These are phyloP conservation scores for Sphaerodactylus townsendi DNA, from an alignment of 2,113 vertebrate species.

Conservation along the genomic window DNA sequence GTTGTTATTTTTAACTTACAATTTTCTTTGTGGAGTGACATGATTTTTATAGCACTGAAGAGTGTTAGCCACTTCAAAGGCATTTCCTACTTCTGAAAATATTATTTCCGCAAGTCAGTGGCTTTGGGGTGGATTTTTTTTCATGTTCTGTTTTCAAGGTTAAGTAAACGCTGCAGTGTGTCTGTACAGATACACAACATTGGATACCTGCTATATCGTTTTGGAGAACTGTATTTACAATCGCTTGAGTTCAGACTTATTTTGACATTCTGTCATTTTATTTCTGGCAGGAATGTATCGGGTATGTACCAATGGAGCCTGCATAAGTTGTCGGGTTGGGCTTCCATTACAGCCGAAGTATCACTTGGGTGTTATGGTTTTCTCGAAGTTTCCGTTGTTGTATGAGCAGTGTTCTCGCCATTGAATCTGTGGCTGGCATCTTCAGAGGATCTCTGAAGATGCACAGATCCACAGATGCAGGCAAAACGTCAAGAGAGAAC, in stretches of 20 bases:
- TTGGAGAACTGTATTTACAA: not conserved
- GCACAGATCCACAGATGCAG: too few relatives aligned
- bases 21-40: not conserved
- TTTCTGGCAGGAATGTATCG: not conserved
- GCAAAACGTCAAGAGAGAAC: too few relatives aligned
- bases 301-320: too few relatives aligned
- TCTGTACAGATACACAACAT: not conserved
- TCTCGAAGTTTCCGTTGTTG: too few relatives aligned
- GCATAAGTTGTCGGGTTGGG: too few relatives aligned
- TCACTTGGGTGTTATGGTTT: too few relatives aligned
- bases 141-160: not conserved
- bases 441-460: too few relatives aligned
- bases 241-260: not conserved
- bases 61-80: not conserved
- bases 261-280: not conserved
- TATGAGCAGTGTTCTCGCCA: too few relatives aligned
- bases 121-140: not conserved
- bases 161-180: not conserved
- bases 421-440: too few relatives aligned
- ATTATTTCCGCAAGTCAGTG: conserved; percentile 6
- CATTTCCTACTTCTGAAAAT: not conserved
- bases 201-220: not conserved
- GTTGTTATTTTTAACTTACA: not conserved
- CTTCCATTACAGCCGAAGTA: too few relatives aligned
- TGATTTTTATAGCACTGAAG: not conserved